These are phyloP conservation scores for Peucedramus taeniatus DNA, from an alignment of 2,113 vertebrate genomes.

Conservation along the genomic window DNA sequence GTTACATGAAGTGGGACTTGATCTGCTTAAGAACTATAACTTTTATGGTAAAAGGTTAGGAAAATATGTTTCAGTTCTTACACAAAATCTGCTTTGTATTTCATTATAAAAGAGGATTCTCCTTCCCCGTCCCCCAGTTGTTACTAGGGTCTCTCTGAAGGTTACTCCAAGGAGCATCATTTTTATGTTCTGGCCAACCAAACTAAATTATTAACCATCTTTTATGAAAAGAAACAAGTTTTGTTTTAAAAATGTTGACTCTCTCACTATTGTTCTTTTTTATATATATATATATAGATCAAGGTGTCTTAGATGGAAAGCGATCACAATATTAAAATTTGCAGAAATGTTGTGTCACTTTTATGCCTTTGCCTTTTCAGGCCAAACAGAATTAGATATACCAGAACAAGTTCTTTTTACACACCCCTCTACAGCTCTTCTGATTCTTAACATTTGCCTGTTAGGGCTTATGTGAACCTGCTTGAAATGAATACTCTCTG, in stretches of 20 bases:
- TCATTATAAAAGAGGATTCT: not conserved
- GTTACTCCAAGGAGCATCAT: not conserved
- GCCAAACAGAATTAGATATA: not conserved
- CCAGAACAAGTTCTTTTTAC: not conserved
- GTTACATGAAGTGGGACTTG: not conserved
- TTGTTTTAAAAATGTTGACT: not conserved
- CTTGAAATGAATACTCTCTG: not conserved
- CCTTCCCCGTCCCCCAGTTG: accelerated
- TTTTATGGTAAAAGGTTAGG: not conserved
- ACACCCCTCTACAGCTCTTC: not conserved
- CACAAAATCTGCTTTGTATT: not conserved
- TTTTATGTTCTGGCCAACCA: not conserved
- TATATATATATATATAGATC: not conserved
- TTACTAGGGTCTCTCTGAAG: not conserved
- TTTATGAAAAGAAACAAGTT: not conserved
- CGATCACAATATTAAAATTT: not conserved
- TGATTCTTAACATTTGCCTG: not conserved
- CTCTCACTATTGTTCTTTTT: not conserved
- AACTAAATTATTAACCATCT: not conserved
- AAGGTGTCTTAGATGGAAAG: not conserved
- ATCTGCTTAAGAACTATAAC: not conserved
- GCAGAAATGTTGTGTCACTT: not conserved
- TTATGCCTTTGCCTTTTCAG: not conserved
- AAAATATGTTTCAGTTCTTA: not conserved
- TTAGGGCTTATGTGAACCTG: not conserved